Base-by-base conservation (phyloP, 2,888 invertebrate species). In the Spilarctia lutea region DNA sequence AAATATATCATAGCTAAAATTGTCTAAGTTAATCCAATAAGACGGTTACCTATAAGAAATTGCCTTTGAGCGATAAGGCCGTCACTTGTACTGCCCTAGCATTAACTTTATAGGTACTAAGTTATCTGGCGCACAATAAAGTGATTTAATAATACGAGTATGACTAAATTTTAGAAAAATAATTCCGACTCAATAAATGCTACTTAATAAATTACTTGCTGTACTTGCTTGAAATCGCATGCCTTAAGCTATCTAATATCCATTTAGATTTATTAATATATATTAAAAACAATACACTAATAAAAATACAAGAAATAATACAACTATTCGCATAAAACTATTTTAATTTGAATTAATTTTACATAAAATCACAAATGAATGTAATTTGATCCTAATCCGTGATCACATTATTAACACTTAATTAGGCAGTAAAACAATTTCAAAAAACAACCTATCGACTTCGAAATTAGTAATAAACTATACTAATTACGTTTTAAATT, bases 331-430 rank as follows among this genome's bases (percentile, higher is more conserved):
- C 3, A 60, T 60, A 27, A 27, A 56, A 60, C 24, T 4, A 33
- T 65, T 30, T 30, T 10, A 33, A 65, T 30, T 65, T 30, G 33
- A 65, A 65, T 65, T 20, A 30, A 65, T 65, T 33, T 20, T 33
- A 33, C 30, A 65, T 30, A 30, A 6, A 65, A 60, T 60, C 13
- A 60, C 60, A 60, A 60, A 27, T 67, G 0, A 67, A 27, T 45
- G 42, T 67, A 67, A 67, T 27, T 67, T 45, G 27, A 67, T 67
- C 27, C 18, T 27, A 39, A 67, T 18, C 39, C 16, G 42, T 42
- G 67, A 1, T 18, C 42, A 67, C 42, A 67, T 67, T 67, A 45
- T 42, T 67, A 35, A 67, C 67, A 42, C 67, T 67, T 67, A 67
- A 67, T 67, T 24, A 42, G 42, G 60, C 27, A 60, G 60, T 60